Percentiles rank a stretch among this genome's conserved stretches.
phyloP scores from a whole-genome alignment of 2,797 vertebrate species.

The Forpus xanthops region DNA sequence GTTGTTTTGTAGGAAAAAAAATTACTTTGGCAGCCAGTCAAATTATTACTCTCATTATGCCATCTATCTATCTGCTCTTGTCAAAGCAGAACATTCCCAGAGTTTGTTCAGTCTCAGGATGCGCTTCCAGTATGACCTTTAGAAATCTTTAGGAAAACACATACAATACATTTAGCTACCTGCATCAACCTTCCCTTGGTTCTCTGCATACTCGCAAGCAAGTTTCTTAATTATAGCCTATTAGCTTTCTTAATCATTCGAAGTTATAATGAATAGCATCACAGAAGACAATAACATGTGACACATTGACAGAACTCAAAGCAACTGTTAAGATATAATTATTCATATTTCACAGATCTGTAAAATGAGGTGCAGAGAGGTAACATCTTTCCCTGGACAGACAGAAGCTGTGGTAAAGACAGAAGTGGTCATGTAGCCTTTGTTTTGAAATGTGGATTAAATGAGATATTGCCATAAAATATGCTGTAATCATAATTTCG shows the following conservation, averaged over 20 bases:
- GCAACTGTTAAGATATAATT: slow-evolving; percentile 19
- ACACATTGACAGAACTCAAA: slow-evolving; percentile 13
- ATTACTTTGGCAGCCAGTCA: not conserved
- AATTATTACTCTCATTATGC: not conserved
- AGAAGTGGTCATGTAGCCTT: not conserved
- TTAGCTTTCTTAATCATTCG: slow-evolving; percentile 10
- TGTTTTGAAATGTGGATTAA: slow-evolving; percentile 9
- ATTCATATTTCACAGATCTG: not conserved
- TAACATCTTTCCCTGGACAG: not conserved
- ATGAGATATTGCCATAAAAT: slow-evolving; percentile 11
- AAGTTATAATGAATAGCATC: slow-evolving; percentile 23
- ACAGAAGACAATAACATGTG: not conserved
- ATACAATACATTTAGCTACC: not conserved
- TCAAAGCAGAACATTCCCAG: not conserved
- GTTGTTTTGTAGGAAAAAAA: not conserved
- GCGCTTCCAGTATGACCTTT: not conserved
- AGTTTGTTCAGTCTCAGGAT: not conserved
- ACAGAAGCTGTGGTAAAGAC: not conserved
- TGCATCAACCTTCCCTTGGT: not conserved
- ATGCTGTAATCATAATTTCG: not conserved
- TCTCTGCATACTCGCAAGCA: not conserved
- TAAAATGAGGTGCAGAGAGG: not conserved
- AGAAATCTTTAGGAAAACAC: not conserved
- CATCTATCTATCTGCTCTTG: not conserved
- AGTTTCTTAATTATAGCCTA: slow-evolving; percentile 47